phyloP scores from a whole-genome alignment of 2,888 invertebrate species.

The Rosalia funebris region DNA sequence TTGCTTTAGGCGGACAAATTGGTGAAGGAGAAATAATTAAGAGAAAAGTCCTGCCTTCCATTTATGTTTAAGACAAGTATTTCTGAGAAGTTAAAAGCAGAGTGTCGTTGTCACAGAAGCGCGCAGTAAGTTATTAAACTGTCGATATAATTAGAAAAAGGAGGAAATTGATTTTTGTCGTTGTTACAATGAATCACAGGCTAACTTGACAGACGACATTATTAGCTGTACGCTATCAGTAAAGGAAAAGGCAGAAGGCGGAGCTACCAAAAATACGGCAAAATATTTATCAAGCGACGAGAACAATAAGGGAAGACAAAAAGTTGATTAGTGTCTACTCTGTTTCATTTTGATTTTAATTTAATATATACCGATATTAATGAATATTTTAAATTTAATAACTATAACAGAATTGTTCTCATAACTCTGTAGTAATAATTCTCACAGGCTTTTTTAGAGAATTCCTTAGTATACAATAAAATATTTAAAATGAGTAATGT shows the following conservation, averaged over 20 bases:
- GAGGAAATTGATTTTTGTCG: constrained; percentile 33
- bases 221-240: constrained; percentile 25
- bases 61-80: background rate
- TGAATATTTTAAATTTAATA: background rate
- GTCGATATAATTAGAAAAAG: constrained; percentile 37
- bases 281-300: constrained; percentile 24
- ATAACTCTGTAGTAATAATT: background rate
- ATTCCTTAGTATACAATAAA: no score
- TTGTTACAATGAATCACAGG: constrained; percentile 27
- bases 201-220: constrained; percentile 34
- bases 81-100: constrained; percentile 10
- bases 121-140: constrained; percentile 33
- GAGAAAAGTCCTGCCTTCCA: no score
- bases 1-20: no score
- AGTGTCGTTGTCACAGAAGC: constrained; percentile 25
- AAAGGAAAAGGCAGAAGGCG: constrained; percentile 11
- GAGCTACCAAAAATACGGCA: constrained; percentile 17
- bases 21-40: no score
- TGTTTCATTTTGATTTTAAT: background rate
- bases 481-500: no score
- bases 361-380: background rate
- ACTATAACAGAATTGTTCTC: background rate
- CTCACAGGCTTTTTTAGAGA: no score
- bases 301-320: constrained; percentile 9
- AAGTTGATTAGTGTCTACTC: constrained; percentile 2